phyloP scores from a whole-genome alignment of 2,888 invertebrate genomes.

The Acleris laterana region DNA sequence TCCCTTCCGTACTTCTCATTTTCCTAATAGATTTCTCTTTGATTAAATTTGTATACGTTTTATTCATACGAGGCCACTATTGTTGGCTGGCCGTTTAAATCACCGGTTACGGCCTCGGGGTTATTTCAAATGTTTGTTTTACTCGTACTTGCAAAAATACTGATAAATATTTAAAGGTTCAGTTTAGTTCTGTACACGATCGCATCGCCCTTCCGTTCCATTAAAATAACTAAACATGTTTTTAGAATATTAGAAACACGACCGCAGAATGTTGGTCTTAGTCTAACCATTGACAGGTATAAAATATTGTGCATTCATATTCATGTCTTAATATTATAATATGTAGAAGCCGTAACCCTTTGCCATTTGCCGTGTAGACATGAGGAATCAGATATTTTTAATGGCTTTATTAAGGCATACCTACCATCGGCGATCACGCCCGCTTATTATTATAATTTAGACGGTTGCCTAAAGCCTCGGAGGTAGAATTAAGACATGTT shows the following conservation, averaged over 20 bases:
- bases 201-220: slow-evolving; percentile 32
- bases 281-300: slow-evolving; percentile 28
- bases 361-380: slow-evolving; percentile 69
- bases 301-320: slow-evolving; percentile 40
- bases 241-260: slow-evolving; percentile 20
- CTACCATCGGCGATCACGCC: slow-evolving; percentile 75
- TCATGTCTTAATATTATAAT: slow-evolving; percentile 50
- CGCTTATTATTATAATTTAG: slow-evolving; percentile 84
- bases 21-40: slow-evolving; percentile 85
- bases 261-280: slow-evolving; percentile 3
- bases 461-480: slow-evolving; percentile 79
- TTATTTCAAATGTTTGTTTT: slow-evolving; percentile 49
- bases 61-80: slow-evolving; percentile 80
- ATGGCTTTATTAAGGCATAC: slow-evolving; percentile 82
- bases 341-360: slow-evolving; percentile 66
- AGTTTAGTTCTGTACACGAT: slow-evolving; percentile 35
- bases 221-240: slow-evolving; percentile 32
- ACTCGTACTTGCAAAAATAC: slow-evolving; percentile 41
- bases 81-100: slow-evolving; percentile 74
- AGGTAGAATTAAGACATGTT: slow-evolving; percentile 79
- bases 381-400: slow-evolving; percentile 80
- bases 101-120: slow-evolving; percentile 61
- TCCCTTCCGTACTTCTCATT: slow-evolving; percentile 85
- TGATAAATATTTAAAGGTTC: slow-evolving; percentile 36
- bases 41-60: slow-evolving; percentile 84